These are phyloP conservation scores for Channallabes apus DNA, from an alignment of 2,797 vertebrate species.

Conservation along the genomic window DNA sequence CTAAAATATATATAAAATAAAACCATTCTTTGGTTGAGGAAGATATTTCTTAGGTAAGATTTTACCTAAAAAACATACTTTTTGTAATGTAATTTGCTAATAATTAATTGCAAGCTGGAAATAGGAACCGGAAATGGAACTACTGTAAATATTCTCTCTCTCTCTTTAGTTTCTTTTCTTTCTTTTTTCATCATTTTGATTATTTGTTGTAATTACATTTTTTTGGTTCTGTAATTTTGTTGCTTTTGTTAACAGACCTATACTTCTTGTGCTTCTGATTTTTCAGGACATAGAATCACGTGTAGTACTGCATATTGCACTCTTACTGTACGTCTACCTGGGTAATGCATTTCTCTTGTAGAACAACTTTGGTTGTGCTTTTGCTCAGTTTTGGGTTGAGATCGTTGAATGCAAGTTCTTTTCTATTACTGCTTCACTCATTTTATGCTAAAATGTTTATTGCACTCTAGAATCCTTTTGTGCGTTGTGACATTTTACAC, in stretches of 20 bases:
- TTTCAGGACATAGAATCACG: not conserved
- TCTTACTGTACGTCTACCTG: not conserved
- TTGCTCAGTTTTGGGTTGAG: not conserved
- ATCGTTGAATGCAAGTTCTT: not conserved
- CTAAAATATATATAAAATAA: not conserved
- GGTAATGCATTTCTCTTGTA: not conserved
- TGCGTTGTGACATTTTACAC: not conserved
- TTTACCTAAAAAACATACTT: too few species aligned
- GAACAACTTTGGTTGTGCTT: not conserved
- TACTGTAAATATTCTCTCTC: not conserved
- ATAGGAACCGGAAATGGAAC: too few species aligned
- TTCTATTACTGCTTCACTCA: conserved; percentile 5
- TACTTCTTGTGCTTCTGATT: not conserved
- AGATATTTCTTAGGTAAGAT: not conserved
- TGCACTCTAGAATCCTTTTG: not conserved
- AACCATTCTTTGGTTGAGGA: not conserved
- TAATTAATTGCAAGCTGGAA: too few species aligned
- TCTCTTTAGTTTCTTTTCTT: not conserved
- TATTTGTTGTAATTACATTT: not conserved
- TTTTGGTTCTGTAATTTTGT: not conserved
- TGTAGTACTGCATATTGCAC: not conserved
- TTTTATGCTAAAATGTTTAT: conserved; percentile 18
- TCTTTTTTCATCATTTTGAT: not conserved
- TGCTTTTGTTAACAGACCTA: not conserved
- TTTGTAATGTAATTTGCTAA: too few species aligned